phyloP scores from a whole-genome alignment of 1,140 invertebrate species.

The Episyrphus balteatus region DNA sequence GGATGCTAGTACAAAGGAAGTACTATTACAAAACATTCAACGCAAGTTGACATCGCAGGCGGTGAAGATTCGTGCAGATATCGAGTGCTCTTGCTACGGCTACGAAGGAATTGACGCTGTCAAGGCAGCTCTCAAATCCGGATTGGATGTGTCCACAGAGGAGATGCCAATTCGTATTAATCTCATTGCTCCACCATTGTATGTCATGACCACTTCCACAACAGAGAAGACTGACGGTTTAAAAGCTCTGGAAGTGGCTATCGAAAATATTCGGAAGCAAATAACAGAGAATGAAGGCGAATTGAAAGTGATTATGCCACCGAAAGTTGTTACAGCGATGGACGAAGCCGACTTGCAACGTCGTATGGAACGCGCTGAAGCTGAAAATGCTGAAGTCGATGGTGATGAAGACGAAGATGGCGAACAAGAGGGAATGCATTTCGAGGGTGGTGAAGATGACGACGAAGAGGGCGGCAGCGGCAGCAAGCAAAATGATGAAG shows the following conservation, averaged over 20 bases:
- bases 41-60: constrained; percentile 94
- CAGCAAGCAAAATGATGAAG: constrained; percentile 6
- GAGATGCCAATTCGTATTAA: constrained; percentile 98
- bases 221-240: constrained; percentile 91
- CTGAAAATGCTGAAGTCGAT: constrained; percentile 89
- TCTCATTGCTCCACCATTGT: constrained; percentile 94
- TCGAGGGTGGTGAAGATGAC: constrained; percentile 37
- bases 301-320: constrained; percentile 92
- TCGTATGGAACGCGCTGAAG: constrained; percentile 86
- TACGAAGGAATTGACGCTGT: constrained; percentile 99
- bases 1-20: constrained; percentile 84
- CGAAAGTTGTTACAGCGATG: constrained; percentile 94
- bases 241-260: constrained; percentile 76
- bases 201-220: constrained; percentile 94
- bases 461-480: constrained; percentile 16
- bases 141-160: constrained; percentile 83
- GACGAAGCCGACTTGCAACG: constrained; percentile 92
- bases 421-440: constrained; percentile 38
- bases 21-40: constrained; percentile 89
- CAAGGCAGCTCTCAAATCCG: constrained; percentile 83
- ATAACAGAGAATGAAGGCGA: constrained; percentile 80
- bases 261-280: constrained; percentile 74
- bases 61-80: constrained; percentile 94
- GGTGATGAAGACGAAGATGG: constrained; percentile 75
- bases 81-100: constrained; percentile 96